Conservation (phyloP, 1,140 invertebrate species). For the Drosophila pectinifera region DNA sequence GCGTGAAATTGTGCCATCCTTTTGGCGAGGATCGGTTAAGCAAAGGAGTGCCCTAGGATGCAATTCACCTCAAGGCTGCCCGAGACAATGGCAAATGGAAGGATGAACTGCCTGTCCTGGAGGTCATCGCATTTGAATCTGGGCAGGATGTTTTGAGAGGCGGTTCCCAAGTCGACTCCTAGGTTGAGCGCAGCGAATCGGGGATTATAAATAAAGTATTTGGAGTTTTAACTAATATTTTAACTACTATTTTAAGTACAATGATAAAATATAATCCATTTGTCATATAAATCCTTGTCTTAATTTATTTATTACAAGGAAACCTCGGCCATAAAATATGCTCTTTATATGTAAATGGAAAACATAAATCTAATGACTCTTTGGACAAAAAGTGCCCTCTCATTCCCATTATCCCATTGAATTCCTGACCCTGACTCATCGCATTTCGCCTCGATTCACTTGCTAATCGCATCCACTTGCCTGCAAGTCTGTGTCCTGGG, state of each 20-base stretch:
- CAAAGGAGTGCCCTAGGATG: conserved; percentile 38
- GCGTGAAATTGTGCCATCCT: conserved; percentile 59
- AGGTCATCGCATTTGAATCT: conserved; percentile 17
- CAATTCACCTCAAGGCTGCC: conserved; percentile 35
- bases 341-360: conserved; percentile 1
- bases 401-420: neutral
- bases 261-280: too few species aligned
- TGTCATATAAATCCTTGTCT: too few species aligned
- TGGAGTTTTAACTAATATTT: neutral
- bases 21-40: conserved; percentile 36
- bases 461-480: conserved; percentile 34
- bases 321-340: neutral
- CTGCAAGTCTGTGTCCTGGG: neutral
- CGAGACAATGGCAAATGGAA: conserved; percentile 2
- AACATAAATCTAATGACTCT: conserved; percentile 9
- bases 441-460: conserved; percentile 30
- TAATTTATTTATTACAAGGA: neutral
- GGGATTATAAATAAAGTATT: neutral
- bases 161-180: conserved; percentile 24
- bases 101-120: conserved; percentile 24
- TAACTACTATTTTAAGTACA: neutral
- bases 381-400: neutral
- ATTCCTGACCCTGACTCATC: conserved; percentile 19
- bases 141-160: conserved; percentile 19
- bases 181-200: conserved; percentile 22